Conservation (phyloP, 1,140 invertebrate genomes). For the Coenobita brevimanus region DNA sequence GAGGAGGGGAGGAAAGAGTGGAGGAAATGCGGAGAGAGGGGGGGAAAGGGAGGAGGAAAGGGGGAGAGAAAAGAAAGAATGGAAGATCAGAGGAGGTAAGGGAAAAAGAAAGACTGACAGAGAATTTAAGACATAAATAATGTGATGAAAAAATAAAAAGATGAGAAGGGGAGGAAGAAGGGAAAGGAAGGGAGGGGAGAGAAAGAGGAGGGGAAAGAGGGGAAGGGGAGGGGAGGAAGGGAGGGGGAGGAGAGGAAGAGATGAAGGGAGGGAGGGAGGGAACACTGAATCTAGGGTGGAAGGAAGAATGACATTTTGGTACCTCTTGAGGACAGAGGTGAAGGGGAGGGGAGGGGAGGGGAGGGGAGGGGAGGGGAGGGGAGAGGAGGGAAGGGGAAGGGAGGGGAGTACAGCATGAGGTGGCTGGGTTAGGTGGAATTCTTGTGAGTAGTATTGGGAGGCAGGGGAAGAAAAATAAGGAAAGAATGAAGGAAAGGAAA, state of each 20-base stretch:
- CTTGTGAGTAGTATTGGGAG: too few relatives aligned
- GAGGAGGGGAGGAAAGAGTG: too few relatives aligned
- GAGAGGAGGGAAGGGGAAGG: background rate
- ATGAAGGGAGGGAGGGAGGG: slow-evolving; percentile 4
- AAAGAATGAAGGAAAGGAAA: background rate
- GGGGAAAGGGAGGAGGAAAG: too few relatives aligned
- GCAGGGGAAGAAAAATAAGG: slow-evolving; percentile 1
- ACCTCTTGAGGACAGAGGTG: too few relatives aligned
- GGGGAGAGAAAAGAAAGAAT: background rate
- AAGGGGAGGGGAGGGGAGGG: background rate
- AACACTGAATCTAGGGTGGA: too few relatives aligned
- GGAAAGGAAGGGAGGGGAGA: background rate
- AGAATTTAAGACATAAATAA: too few relatives aligned
- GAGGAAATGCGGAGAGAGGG: background rate
- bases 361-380: background rate
- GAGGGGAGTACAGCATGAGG: too few relatives aligned
- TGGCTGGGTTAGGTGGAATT: too few relatives aligned
- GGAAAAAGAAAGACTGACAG: background rate
- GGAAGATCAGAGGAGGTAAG: background rate
- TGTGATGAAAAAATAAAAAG: background rate
- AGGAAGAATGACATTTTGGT: too few relatives aligned
- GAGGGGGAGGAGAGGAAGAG: background rate
- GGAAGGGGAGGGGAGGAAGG: background rate
- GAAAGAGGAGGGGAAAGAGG: slow-evolving; percentile 9
- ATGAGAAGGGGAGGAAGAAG: background rate